Evolutionary conservation across 2,888 invertebrate genomes (phyloP).

Genomic region (Apoda limacodes): DNA sequence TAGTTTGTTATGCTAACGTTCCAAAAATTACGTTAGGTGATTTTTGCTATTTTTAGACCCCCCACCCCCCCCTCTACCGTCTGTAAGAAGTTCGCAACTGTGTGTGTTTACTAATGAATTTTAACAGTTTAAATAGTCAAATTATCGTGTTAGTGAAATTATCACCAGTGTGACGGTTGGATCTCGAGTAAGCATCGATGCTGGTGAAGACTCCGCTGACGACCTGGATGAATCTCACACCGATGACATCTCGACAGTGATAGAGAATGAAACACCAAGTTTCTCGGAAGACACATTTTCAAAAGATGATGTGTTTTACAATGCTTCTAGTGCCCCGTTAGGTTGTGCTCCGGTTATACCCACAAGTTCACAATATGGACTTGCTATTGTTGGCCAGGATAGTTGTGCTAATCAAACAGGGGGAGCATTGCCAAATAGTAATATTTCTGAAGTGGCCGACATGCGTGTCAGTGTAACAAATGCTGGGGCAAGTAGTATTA

Average conservation of each 20-base stretch:
- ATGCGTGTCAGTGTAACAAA: slow-evolving; percentile 74
- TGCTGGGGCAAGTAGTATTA: slow-evolving; percentile 72
- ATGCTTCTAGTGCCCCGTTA: slow-evolving; percentile 79
- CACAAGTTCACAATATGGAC: slow-evolving; percentile 85
- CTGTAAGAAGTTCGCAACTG: slow-evolving; percentile 70
- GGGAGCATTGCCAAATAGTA: slow-evolving; percentile 65
- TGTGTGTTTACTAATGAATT: slow-evolving; percentile 70
- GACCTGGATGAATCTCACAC: slow-evolving; percentile 95
- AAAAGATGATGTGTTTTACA: slow-evolving; percentile 85
- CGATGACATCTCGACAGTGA: slow-evolving; percentile 85
- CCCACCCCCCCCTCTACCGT: no score
- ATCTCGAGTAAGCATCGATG: slow-evolving; percentile 82
- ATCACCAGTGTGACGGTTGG: slow-evolving; percentile 85
- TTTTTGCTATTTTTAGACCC: no score
- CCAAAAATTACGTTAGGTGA: no score
- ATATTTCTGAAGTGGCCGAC: slow-evolving; percentile 66
- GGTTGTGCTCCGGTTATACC: slow-evolving; percentile 86
- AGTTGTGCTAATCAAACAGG: slow-evolving; percentile 52
- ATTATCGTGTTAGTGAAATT: slow-evolving; percentile 68
- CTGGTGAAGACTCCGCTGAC: slow-evolving; percentile 90
- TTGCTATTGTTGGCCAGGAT: slow-evolving; percentile 80
- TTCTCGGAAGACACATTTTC: slow-evolving; percentile 88
- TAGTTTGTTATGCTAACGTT: no score
- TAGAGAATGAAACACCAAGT: slow-evolving; percentile 86
- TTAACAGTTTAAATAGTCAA: slow-evolving; percentile 60